Conservation (phyloP, 2,888 invertebrate genomes). For the Latheticus oryzae region DNA sequence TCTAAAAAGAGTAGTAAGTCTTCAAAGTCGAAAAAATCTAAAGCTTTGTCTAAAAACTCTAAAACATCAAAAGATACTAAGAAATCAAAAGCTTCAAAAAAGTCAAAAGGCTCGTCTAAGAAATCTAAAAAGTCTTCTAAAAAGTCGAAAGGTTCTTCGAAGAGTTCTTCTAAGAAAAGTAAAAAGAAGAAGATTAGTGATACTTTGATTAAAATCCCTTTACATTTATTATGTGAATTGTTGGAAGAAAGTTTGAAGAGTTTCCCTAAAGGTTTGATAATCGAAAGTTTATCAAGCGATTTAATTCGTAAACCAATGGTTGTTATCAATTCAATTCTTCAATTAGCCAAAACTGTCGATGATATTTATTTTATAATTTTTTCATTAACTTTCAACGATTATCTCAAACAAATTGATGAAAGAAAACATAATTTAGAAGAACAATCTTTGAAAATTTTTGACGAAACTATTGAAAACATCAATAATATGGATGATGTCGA, state of each 20-base stretch:
- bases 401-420: constrained; percentile 43
- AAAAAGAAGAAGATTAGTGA: constrained; percentile 38
- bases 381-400: constrained; percentile 48
- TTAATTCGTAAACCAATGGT: constrained; percentile 54
- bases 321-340: constrained; percentile 54
- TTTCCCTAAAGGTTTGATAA: constrained; percentile 50
- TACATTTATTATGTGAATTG: constrained; percentile 52
- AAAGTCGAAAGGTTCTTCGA: constrained; percentile 34
- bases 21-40: constrained; percentile 24
- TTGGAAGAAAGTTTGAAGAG: constrained; percentile 48
- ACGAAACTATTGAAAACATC: constrained; percentile 11
- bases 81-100: constrained; percentile 34
- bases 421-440: constrained; percentile 40
- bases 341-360: constrained; percentile 41
- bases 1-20: constrained; percentile 23
- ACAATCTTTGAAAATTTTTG: constrained; percentile 36
- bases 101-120: constrained; percentile 28
- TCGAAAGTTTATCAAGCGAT: constrained; percentile 58
- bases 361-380: constrained; percentile 56
- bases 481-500: constrained; percentile 49
- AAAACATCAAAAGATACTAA: constrained; percentile 29
- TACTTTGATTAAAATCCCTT: constrained; percentile 54
- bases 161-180: constrained; percentile 21
- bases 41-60: constrained; percentile 17
- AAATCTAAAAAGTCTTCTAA: constrained; percentile 12